A percentile compares a stretch with the other conserved stretches of the same genome.
phyloP scores from a whole-genome alignment of 2,797 vertebrate species.

The Salarias fasciatus region DNA sequence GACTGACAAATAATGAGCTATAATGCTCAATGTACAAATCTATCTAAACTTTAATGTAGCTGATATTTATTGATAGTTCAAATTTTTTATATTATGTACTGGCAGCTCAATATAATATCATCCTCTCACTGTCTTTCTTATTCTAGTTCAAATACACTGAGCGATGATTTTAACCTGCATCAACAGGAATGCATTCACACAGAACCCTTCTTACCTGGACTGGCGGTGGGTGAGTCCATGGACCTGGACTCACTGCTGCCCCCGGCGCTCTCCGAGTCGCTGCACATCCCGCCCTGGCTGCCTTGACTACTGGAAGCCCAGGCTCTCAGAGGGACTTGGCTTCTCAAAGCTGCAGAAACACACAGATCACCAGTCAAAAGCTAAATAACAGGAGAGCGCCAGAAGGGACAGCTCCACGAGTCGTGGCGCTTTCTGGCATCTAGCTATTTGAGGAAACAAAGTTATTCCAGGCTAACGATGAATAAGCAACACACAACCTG shows the following conservation, averaged over 20 bases:
- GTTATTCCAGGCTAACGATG: slow-evolving; percentile 46
- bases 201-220: slow-evolving; percentile 87
- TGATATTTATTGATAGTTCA: too few relatives aligned
- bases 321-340: slow-evolving; percentile 83
- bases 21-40: too few relatives aligned
- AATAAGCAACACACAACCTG: slow-evolving; percentile 35
- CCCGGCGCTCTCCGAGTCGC: slow-evolving; percentile 96
- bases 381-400: slow-evolving; percentile 12
- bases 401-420: slow-evolving; percentile 2
- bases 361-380: too few relatives aligned
- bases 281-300: slow-evolving; percentile 92
- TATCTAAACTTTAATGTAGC: too few relatives aligned
- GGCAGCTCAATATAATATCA: too few relatives aligned
- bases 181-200: background rate
- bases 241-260: slow-evolving; percentile 98
- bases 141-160: too few relatives aligned
- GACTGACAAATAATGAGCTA: too few relatives aligned
- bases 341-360: slow-evolving; percentile 77
- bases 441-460: slow-evolving; percentile 42
- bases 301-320: slow-evolving; percentile 92
- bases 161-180: background rate
- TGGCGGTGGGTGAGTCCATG: slow-evolving; percentile 97
- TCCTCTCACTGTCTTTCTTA: too few relatives aligned
- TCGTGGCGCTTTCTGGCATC: background rate
- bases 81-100: too few relatives aligned